Evolutionary conservation across 2,888 invertebrate species (phyloP).

Genomic region (Pristionchus arcanus): DNA sequence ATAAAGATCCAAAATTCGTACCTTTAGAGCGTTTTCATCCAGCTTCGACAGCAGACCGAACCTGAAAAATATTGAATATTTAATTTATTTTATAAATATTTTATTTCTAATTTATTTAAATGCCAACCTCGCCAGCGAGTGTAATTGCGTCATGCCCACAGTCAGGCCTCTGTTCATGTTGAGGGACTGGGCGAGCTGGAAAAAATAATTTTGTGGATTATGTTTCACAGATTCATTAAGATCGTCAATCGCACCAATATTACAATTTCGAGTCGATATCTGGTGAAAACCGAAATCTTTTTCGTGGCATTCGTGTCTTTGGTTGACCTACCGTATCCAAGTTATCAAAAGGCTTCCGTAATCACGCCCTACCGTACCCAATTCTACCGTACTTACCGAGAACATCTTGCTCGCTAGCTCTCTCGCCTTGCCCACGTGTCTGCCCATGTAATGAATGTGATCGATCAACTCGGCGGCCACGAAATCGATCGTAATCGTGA

Average conservation of each 20-base stretch:
- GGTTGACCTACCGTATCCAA: no score
- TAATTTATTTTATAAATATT: no score
- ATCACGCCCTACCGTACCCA: neutral
- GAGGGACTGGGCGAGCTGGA: constrained; percentile 66
- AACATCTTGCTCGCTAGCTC: constrained; percentile 69
- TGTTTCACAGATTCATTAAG: neutral
- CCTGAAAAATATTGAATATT: neutral
- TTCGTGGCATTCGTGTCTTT: neutral
- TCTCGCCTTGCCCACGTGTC: constrained; percentile 68
- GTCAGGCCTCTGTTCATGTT: constrained; percentile 67
- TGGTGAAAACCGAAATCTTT: no score
- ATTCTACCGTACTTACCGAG: constrained; percentile 45
- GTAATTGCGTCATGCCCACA: constrained; percentile 68
- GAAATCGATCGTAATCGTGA: constrained; percentile 69
- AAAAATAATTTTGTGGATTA: neutral
- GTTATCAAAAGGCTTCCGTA: neutral
- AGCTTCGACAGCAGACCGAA: constrained; percentile 62
- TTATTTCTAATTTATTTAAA: neutral
- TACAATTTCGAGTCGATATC: no score
- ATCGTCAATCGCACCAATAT: no score
- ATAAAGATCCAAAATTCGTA: neutral
- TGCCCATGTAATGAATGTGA: constrained; percentile 70
- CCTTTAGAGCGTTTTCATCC: constrained; percentile 49
- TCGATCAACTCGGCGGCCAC: constrained; percentile 70
- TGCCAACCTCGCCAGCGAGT: constrained; percentile 61